These are phyloP conservation scores for Acrobasis suavella DNA, from an alignment of 2,888 invertebrate species.

Conservation along the genomic window DNA sequence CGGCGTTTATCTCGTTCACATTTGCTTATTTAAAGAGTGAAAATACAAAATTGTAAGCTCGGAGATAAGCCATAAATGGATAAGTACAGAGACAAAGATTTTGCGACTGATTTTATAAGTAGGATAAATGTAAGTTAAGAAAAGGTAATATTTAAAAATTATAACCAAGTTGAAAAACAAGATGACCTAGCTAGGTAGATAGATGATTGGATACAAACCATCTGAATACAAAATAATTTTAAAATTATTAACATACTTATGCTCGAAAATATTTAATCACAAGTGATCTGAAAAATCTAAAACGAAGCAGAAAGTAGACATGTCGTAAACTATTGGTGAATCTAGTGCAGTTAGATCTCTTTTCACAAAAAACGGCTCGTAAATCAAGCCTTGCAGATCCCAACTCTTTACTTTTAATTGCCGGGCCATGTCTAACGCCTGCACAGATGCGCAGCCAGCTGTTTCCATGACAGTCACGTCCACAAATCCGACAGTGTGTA, in stretches of 20 bases:
- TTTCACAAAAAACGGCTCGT: slow-evolving; percentile 36
- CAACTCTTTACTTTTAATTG: slow-evolving; percentile 59
- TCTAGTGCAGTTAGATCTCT: slow-evolving; percentile 7
- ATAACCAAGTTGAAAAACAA: too few relatives aligned
- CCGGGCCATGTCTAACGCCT: slow-evolving; percentile 34
- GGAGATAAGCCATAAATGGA: slow-evolving; percentile 18
- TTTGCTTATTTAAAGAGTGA: slow-evolving; percentile 13
- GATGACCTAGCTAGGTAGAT: too few relatives aligned
- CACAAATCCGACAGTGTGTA: slow-evolving; percentile 67
- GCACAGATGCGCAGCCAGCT: slow-evolving; percentile 69
- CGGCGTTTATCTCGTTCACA: slow-evolving; percentile 25
- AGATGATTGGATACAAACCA: too few relatives aligned
- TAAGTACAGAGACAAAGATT: neutral
- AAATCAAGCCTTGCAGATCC: slow-evolving; percentile 51
- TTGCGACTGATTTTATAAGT: neutral
- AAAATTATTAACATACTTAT: too few relatives aligned
- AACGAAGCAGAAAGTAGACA: neutral
- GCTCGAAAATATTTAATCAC: too few relatives aligned
- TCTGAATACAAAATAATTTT: too few relatives aligned
- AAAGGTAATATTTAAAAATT: too few relatives aligned
- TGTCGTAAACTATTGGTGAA: slow-evolving; percentile 5
- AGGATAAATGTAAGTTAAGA: neutral
- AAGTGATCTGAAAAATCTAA: too few relatives aligned
- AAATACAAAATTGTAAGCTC: slow-evolving; percentile 14
- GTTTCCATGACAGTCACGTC: slow-evolving; percentile 79